Base-by-base conservation (phyloP, 2,797 vertebrate species). In the Coluber constrictor region DNA sequence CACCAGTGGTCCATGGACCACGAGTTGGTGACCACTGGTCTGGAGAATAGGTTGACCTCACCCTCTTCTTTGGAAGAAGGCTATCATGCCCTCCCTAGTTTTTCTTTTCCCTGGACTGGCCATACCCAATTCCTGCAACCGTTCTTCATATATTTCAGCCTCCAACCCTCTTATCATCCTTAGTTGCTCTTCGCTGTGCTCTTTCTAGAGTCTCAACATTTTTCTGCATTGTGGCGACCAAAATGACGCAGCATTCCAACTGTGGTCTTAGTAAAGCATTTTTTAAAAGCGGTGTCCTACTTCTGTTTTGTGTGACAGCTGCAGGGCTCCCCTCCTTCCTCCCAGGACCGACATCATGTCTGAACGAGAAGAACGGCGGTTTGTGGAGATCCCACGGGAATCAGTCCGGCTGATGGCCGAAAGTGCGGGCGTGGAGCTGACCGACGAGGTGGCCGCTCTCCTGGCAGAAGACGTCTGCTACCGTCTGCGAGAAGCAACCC, bases 391-490 rank as follows among this genome's bases (percentile, higher is more conserved):
- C 10, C 98, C 98, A 0, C 97, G 98, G 61, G 99, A 99, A 6
- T 99, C 99, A 0, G 97, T 99, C 74, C 98, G 98, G 63, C 97
- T 99, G 60, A 98, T 99, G 98, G 98, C 98, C 0, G 99, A 99
- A 96, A 98, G 98, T 91, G 94, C 98, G 0, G 99, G 99, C 0
- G 96, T 99, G 90, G 99, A 99, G 96, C 97, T 99, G 86, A 97
- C 97, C 0, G 99, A 99, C 0, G 98, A 99, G 0, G 97, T 99
- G 66, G 98, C 98, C 0, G 98, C 98, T 0, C 94, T 99, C 93
- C 97, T 99, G 4, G 98, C 99, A 0, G 99, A 99, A 96, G 99
- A 99, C 0, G 99, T 99, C 29, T 99, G 99, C 87, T 99, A 99
- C 97, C 97, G 99, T 0, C 98, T 99, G 74, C 94, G 99, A 87